Conservation (phyloP, 2,888 invertebrate species). For the Tupiocoris notatus region DNA sequence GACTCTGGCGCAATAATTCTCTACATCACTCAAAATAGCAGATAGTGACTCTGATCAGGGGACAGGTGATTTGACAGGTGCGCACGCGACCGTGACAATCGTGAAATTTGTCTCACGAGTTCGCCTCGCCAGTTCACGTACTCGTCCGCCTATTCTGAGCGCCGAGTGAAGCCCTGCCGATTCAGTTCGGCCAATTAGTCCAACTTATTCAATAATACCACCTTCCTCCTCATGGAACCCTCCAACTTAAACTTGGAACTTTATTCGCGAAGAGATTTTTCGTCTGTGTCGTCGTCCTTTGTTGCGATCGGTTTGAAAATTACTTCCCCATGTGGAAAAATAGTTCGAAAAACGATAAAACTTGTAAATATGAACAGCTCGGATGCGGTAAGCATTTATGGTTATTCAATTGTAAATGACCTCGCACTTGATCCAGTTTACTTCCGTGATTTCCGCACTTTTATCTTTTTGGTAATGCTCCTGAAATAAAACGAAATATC, state of each 20-base stretch:
- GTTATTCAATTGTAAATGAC: not conserved
- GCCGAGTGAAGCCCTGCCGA: conserved; percentile 39
- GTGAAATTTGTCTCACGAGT: conserved; percentile 1
- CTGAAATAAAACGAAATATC: too few relatives aligned
- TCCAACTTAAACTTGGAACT: conserved; percentile 17
- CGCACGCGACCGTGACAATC: conserved; percentile 22
- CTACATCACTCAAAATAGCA: too few relatives aligned
- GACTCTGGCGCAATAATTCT: too few relatives aligned
- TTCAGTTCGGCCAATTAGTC: conserved; percentile 41
- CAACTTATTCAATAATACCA: conserved; percentile 44
- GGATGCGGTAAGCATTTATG: conserved; percentile 9
- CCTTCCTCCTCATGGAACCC: not conserved
- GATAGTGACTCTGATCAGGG: too few relatives aligned
- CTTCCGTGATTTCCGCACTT: too few relatives aligned
- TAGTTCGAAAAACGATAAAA: not conserved
- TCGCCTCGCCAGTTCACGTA: not conserved
- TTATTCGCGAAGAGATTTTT: not conserved
- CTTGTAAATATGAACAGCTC: conserved; percentile 19
- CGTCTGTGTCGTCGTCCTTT: too few relatives aligned
- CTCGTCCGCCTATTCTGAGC: not conserved
- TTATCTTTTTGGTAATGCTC: too few relatives aligned
- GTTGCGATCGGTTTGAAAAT: too few relatives aligned
- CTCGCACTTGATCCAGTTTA: too few relatives aligned
- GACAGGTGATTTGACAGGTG: not conserved
- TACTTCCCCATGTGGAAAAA: conserved; percentile 3